phyloP scores from a whole-genome alignment of 2,797 vertebrate species.

The Coendou prehensilis region DNA sequence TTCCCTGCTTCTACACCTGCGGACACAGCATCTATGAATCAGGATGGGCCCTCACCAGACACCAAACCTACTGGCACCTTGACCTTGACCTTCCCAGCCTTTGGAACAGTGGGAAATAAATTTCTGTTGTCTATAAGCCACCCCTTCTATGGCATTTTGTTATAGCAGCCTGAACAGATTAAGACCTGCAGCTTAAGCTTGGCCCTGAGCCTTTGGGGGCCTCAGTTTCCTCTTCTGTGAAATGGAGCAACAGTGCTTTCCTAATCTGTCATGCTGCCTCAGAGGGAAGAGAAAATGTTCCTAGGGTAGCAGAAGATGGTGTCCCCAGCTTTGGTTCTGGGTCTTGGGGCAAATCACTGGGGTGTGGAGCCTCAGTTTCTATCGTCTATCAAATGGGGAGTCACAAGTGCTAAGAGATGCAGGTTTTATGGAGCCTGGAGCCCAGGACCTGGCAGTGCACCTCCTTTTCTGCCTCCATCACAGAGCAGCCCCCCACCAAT shows the following conservation, averaged over 20 bases:
- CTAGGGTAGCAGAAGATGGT: rapidly evolving
- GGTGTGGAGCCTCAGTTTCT: background rate
- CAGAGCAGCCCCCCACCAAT: background rate
- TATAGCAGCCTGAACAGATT: background rate
- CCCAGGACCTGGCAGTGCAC: background rate
- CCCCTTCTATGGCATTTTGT: background rate
- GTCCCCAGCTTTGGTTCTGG: background rate
- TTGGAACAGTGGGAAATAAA: background rate
- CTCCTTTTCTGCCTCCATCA: background rate
- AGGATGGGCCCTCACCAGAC: background rate
- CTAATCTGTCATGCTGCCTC: rapidly evolving
- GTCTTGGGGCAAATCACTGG: background rate
- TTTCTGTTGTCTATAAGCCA: background rate
- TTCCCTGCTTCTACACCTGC: background rate
- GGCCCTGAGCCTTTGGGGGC: background rate
- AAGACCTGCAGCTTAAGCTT: no score
- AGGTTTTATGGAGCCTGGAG: background rate
- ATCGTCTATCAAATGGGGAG: background rate
- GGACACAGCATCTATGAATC: background rate
- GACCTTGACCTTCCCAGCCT: background rate
- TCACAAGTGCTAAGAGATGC: rapidly evolving
- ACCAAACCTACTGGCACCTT: background rate
- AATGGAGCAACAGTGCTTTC: background rate
- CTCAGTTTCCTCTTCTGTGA: background rate
- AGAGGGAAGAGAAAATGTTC: background rate